Evolutionary conservation across 2,888 invertebrate genomes (phyloP).

Genomic region (Eupithecia vulgata): DNA sequence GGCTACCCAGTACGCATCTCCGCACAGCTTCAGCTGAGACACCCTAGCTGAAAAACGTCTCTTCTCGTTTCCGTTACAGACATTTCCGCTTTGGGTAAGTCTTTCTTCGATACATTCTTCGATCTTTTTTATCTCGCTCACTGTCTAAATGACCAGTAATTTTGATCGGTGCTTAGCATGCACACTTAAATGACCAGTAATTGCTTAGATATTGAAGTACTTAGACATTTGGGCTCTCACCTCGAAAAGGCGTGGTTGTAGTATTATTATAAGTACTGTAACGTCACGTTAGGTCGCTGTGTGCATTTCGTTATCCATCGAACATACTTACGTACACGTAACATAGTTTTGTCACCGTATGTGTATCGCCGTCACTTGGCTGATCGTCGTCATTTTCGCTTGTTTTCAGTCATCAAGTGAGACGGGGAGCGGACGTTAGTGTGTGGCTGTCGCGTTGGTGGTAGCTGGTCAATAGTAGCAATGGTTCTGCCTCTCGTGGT

Average conservation of each 20-base stretch:
- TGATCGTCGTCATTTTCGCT: neutral
- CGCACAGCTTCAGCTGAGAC: no score
- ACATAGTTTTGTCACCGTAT: neutral
- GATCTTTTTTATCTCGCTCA: no score
- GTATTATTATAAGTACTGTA: neutral
- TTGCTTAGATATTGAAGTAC: neutral
- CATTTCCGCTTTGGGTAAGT: no score
- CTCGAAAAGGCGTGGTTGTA: no score
- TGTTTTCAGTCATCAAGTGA: constrained; percentile 3
- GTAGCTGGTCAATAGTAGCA: neutral
- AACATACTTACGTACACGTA: neutral
- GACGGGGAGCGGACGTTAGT: neutral
- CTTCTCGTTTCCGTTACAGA: no score
- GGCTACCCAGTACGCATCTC: no score
- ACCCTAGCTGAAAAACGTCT: no score
- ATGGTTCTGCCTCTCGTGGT: neutral
- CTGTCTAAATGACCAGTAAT: no score
- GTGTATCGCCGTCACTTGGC: neutral
- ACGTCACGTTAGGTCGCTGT: neutral
- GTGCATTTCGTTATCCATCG: neutral
- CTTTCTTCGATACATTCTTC: no score
- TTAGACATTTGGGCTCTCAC: no score
- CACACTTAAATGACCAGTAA: no score
- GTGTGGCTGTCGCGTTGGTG: neutral
- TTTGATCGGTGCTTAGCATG: neutral